Evolutionary conservation across 2,797 vertebrate genomes (phyloP).

Genomic region (Uromys caudimaculatus): DNA sequence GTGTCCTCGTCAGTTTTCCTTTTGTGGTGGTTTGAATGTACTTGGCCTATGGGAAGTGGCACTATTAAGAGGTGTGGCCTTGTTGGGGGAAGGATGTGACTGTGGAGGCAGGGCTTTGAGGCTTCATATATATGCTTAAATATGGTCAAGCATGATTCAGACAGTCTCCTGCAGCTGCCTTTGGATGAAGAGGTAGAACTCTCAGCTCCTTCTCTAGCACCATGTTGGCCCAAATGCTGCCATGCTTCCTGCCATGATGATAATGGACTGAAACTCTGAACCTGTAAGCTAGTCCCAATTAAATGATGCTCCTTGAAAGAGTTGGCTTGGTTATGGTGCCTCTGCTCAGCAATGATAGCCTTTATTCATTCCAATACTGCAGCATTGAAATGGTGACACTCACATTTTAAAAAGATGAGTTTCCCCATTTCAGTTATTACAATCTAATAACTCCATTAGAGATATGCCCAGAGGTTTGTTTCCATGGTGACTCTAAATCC

Average conservation of each 20-base stretch:
- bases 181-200: background rate
- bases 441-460: background rate
- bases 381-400: background rate
- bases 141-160: background rate
- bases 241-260: no score
- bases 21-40: background rate
- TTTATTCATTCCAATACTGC: background rate
- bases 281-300: background rate
- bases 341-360: background rate
- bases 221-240: no score
- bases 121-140: background rate
- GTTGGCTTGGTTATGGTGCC: background rate
- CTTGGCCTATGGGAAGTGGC: background rate
- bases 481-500: background rate
- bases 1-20: background rate
- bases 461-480: background rate
- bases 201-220: no score
- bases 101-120: background rate
- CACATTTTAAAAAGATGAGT: background rate
- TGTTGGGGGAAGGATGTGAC: background rate
- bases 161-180: background rate
- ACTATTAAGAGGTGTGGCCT: background rate
- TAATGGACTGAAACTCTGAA: no score
- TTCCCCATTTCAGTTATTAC: background rate
- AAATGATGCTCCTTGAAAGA: background rate